A percentile compares a stretch with the other conserved stretches of the same genome.
Conservation (phyloP, 2,113 vertebrate genomes). For the Sander vitreus region DNA sequence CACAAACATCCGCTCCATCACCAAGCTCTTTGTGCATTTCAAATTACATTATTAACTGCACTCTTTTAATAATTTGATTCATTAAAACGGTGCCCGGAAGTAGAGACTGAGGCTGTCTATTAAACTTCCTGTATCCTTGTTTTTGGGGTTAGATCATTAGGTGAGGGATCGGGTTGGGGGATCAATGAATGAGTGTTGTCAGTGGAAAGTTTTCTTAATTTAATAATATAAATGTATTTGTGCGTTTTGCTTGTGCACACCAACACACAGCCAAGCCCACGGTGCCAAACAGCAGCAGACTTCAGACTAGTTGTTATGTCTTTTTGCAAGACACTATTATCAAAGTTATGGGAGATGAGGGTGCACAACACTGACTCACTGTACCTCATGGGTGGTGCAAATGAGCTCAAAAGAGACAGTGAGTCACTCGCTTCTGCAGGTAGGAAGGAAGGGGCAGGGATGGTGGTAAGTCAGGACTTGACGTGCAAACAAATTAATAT, state of each 20-base stretch:
- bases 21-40: background rate
- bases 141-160: background rate
- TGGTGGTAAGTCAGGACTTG: background rate
- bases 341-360: background rate
- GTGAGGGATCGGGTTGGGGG: background rate
- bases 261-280: background rate
- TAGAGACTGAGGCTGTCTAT: background rate
- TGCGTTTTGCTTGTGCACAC: background rate
- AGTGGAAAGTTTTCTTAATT: background rate
- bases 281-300: slow-evolving; percentile 9
- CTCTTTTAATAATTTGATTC: background rate
- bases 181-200: background rate
- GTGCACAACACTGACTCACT: slow-evolving; percentile 6
- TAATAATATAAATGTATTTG: background rate
- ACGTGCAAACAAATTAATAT: background rate
- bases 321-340: slow-evolving; percentile 5
- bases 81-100: background rate
- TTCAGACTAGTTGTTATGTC: slow-evolving; percentile 18
- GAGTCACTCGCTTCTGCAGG: slow-evolving; percentile 41
- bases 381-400: background rate
- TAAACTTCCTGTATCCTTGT: background rate
- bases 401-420: slow-evolving; percentile 13
- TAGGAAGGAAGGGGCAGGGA: background rate
- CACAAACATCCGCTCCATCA: background rate
- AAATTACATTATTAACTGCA: background rate